phyloP scores from a whole-genome alignment of 2,797 vertebrate genomes.

The Todus mexicanus region DNA sequence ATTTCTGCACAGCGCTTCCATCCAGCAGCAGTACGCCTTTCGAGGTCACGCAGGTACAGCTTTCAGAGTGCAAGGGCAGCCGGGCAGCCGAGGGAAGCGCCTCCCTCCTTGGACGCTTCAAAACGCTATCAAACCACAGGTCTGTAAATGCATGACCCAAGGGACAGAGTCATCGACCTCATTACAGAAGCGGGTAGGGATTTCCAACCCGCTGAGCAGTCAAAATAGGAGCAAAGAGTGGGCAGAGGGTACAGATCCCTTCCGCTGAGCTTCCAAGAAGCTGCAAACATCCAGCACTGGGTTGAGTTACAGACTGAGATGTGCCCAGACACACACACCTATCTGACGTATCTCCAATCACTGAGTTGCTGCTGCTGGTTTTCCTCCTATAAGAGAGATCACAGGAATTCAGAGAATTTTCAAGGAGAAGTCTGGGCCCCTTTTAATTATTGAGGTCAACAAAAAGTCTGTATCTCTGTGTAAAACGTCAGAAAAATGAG shows the following conservation, averaged over 20 bases:
- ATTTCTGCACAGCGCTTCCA: background rate
- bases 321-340: background rate
- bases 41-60: background rate
- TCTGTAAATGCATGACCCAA: background rate
- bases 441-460: background rate
- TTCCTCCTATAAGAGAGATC: background rate
- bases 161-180: background rate
- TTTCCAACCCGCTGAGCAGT: background rate
- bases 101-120: background rate
- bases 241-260: background rate
- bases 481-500: background rate
- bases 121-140: background rate
- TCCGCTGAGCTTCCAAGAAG: background rate
- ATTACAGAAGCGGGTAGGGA: background rate
- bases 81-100: background rate
- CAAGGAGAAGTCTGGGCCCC: background rate
- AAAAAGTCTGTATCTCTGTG: background rate
- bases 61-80: background rate
- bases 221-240: background rate
- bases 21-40: background rate
- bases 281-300: background rate
- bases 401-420: background rate
- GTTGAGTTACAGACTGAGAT: background rate
- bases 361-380: background rate
- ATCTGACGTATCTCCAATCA: background rate